Evolutionary conservation across 2,888 invertebrate genomes (phyloP), one percentile per base, ranked within the genome.

Genomic region (Willowsia nigromaculata): DNA sequence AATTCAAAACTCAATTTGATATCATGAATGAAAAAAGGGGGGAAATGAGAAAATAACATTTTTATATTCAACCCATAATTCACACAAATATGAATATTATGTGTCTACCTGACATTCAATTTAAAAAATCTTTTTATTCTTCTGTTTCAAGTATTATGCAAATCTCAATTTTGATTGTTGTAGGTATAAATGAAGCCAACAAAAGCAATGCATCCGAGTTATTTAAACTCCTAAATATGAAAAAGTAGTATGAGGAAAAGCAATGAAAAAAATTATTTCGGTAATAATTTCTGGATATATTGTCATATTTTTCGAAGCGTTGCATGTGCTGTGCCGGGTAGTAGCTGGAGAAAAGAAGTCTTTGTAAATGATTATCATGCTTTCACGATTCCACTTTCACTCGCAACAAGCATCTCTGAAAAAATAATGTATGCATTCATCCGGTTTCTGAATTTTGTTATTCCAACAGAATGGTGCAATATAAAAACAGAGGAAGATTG

Each of bases 181-280:
- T 27, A 27, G 59, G 59, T 0, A 59, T 11, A 59, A 74, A 30
- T 53, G 6, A 53, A 78, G 56, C 27, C 47, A 27, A 30, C 50
- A 47, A 22, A 13, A 30, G 50, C 9, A n/a, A n/a, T n/a, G 50
- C 13, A 6, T 43, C 76, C 13, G 6, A 50, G 50, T 43, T 74
- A 27, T 25, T 59, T 27, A 9, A 11, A 27, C 1, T 25, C 59
- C 11, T 15, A n/a, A 11, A 27, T 9, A 27, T n/a, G 59, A 59
- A 59, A 65, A 33, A n/a, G 65, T n/a, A 40, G 40, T 47, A 47
- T 22, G 47, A 43, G 18, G 59, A 62, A 62, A 78, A 78, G 68
- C 40, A 80, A 89, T 89, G 89, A 85, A 89, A 89, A 89, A 89
- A 85, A 82, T 89, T 89, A 89, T 85, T 74, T 74, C 76, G 33